phyloP scores from a whole-genome alignment of 2,113 vertebrate genomes.

The Indri indri region DNA sequence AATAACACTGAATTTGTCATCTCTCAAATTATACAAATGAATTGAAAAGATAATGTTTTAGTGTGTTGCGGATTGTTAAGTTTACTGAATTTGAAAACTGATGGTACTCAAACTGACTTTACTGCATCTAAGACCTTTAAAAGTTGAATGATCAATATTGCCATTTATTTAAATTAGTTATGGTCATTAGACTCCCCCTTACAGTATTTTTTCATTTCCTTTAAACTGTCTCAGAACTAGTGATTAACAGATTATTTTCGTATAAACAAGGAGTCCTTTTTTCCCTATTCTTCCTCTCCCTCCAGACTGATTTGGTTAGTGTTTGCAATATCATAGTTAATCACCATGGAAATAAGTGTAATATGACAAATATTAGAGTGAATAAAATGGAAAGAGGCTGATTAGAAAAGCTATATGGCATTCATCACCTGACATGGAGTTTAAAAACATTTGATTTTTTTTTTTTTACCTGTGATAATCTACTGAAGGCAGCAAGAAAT shows the following conservation, averaged over 20 bases:
- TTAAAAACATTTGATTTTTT: too few relatives aligned
- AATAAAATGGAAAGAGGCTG: background rate
- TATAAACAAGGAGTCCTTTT: background rate
- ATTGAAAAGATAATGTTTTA: background rate
- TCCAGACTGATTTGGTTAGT: background rate
- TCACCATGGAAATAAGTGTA: constrained; percentile 34
- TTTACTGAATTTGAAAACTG: background rate
- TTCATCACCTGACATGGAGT: too few relatives aligned
- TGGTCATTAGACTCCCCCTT: background rate
- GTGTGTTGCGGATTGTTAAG: background rate
- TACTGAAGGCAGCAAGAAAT: too few relatives aligned
- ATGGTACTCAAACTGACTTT: background rate
- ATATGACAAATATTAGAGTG: background rate
- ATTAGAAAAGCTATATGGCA: background rate
- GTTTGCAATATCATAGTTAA: background rate
- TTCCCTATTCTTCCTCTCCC: background rate
- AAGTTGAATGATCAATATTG: background rate
- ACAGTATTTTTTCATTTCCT: background rate
- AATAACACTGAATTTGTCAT: background rate
- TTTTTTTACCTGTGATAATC: too few relatives aligned
- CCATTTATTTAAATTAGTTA: background rate
- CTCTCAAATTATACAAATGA: background rate
- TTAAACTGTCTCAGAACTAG: background rate
- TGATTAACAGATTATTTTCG: background rate
- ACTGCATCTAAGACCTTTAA: background rate